Conservation (phyloP, 2,888 invertebrate genomes). For the Omphaloscelis lunosa region DNA sequence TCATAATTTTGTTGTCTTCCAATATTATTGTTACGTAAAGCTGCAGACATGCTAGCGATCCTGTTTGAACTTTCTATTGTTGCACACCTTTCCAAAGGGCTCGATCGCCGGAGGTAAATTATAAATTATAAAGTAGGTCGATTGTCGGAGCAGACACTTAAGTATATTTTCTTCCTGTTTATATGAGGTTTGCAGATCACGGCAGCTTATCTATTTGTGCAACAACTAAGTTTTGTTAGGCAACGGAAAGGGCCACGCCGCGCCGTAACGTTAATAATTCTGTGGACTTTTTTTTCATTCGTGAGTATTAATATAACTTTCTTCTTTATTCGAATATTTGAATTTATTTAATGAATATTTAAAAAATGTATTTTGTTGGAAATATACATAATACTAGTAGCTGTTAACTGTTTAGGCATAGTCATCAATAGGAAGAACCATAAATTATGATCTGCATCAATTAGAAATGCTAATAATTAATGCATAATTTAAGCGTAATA, state of each 20-base stretch:
- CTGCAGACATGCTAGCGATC: neutral
- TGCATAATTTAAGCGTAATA: slow-evolving; percentile 1
- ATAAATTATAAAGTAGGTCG: neutral
- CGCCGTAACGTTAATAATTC: neutral
- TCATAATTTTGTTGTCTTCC: slow-evolving; percentile 8
- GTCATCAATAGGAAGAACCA: neutral
- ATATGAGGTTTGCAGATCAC: neutral
- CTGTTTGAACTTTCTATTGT: slow-evolving; percentile 14
- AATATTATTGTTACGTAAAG: slow-evolving; percentile 19
- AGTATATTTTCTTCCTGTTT: neutral
- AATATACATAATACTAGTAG: neutral
- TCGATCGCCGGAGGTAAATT: neutral
- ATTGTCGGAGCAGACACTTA: neutral
- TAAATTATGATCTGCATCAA: neutral
- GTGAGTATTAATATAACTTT: neutral
- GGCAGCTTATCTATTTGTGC: neutral
- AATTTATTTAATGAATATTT: too few relatives aligned
- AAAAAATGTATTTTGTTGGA: neutral
- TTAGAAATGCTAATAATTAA: slow-evolving; percentile 7
- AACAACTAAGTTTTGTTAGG: neutral
- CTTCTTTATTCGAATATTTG: too few relatives aligned
- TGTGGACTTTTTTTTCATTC: neutral
- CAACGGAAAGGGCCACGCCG: neutral
- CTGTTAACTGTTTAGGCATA: neutral
- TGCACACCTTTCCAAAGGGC: neutral